phyloP scores from a whole-genome alignment of 2,888 invertebrate species.

The Limnephilus rhombicus region DNA sequence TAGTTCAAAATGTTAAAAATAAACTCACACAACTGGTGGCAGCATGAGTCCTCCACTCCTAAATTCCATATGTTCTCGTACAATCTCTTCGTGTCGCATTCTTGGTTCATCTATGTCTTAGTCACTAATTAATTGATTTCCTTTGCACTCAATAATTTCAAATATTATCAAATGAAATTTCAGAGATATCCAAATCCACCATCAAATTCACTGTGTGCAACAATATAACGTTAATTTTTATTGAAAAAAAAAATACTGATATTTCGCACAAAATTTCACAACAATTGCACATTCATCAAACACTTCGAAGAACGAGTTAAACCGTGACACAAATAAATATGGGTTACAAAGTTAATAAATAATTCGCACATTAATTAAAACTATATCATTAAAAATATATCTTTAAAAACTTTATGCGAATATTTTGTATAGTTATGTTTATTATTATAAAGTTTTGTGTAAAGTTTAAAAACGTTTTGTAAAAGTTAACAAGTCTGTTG shows the following conservation, averaged over 20 bases:
- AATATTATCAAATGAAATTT: too few relatives aligned
- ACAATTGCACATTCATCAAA: background rate
- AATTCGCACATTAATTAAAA: background rate
- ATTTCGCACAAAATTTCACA: background rate
- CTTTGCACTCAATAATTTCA: too few relatives aligned
- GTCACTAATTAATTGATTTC: background rate
- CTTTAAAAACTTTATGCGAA: background rate
- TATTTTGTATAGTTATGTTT: background rate
- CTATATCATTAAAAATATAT: background rate
- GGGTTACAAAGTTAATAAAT: background rate
- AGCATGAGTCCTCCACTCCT: constrained; percentile 59
- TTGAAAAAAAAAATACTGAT: background rate
- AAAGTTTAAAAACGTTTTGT: background rate
- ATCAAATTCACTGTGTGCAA: too few relatives aligned
- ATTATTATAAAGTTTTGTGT: background rate
- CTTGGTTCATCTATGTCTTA: constrained; percentile 35
- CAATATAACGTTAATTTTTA: background rate
- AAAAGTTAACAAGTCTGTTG: background rate
- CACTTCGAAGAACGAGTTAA: background rate
- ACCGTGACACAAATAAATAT: background rate
- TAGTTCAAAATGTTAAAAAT: background rate
- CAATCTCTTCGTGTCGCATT: constrained; percentile 65
- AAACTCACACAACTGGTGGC: constrained; percentile 60
- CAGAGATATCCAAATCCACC: too few relatives aligned
- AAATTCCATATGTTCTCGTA: constrained; percentile 64